These are phyloP conservation scores for Lepisosteus osseus DNA, from an alignment of 2,113 vertebrate genomes.

Conservation along the genomic window DNA sequence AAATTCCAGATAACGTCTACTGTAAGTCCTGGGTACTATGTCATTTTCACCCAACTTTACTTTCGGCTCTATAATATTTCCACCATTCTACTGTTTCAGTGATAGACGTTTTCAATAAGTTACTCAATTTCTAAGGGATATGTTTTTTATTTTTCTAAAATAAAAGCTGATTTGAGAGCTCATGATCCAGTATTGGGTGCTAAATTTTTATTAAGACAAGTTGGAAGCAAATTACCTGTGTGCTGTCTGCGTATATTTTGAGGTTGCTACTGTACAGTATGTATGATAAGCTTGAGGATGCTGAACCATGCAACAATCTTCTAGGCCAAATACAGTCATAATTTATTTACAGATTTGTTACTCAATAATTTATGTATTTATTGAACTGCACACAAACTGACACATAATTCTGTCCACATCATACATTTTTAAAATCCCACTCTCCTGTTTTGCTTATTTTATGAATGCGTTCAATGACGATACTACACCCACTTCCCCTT, in stretches of 20 bases:
- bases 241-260: constrained; percentile 17
- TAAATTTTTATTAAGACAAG: no score
- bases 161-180: no score
- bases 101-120: no score
- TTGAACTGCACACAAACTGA: constrained; percentile 38
- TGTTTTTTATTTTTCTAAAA: no score
- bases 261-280: constrained; percentile 24
- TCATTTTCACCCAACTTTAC: no score
- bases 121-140: no score
- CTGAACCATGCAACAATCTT: constrained; percentile 31
- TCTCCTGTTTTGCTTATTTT: constrained; percentile 4
- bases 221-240: not conserved
- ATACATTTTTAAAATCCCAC: constrained; percentile 35
- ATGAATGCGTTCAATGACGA: not conserved
- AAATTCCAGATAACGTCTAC: no score
- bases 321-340: constrained; percentile 37
- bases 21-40: no score
- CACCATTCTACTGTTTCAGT: no score
- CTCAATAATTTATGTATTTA: constrained; percentile 43
- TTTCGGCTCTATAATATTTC: no score
- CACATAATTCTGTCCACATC: constrained; percentile 44
- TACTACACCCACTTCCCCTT: not conserved
- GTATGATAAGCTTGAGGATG: constrained; percentile 10
- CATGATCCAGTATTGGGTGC: no score
- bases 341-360: constrained; percentile 54